phyloP scores from a whole-genome alignment of 2,113 vertebrate species.

The Toxotes jaculatrix region DNA sequence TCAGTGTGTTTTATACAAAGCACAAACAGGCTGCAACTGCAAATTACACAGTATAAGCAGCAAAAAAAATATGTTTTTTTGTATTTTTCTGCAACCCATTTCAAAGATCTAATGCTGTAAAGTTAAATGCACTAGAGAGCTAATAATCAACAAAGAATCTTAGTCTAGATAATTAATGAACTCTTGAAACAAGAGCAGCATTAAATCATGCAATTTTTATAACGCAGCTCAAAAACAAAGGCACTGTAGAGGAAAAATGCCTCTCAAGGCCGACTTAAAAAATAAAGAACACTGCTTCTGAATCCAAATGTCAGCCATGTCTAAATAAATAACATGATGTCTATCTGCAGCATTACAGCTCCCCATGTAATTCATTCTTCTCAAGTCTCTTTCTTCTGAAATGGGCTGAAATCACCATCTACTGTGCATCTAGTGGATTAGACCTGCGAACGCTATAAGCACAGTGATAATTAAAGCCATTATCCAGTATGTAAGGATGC shows the following conservation, averaged over 20 bases:
- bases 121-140: conserved; percentile 68
- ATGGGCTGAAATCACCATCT: conserved; percentile 42
- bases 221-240: conserved; percentile 58
- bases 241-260: conserved; percentile 21
- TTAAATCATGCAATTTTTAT: conserved; percentile 70
- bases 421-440: conserved; percentile 4
- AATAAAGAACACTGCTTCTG: conserved; percentile 56
- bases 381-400: conserved; percentile 45
- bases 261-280: conserved; percentile 61
- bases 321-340: conserved; percentile 69
- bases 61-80: conserved; percentile 17
- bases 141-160: conserved; percentile 63
- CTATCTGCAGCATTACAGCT: conserved; percentile 47
- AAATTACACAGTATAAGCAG: conserved; percentile 51
- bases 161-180: conserved; percentile 73
- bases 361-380: conserved; percentile 34
- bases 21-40: conserved; percentile 27
- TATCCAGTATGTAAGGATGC: conserved; percentile 38
- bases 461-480: conserved; percentile 49
- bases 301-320: conserved; percentile 68
- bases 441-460: conserved; percentile 28
- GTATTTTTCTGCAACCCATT: conserved; percentile 42
- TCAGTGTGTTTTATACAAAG: conserved; percentile 42
- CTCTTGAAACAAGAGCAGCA: conserved; percentile 64
- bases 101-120: conserved; percentile 45